Evolutionary conservation across 2,888 invertebrate genomes (phyloP).

Genomic region (Drosophila robusta): DNA sequence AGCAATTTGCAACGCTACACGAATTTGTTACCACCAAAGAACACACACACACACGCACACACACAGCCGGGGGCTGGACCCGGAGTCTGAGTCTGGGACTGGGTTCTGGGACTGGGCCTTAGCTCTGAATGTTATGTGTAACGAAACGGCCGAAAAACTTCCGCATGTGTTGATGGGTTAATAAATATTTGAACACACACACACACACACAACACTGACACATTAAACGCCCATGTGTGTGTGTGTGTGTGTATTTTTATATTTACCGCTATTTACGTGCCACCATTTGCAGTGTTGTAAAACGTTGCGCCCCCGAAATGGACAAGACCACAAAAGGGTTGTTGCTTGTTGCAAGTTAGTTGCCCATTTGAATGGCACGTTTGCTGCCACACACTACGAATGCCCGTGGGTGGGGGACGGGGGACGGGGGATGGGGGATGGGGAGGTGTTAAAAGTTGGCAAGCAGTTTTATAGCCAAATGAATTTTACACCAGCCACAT

Average conservation of each 20-base stretch:
- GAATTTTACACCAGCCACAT: constrained; percentile 72
- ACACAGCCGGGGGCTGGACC: background rate
- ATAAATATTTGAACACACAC: constrained; percentile 83
- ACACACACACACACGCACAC: constrained; percentile 14
- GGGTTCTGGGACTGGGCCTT: constrained; percentile 22
- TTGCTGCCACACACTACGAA: constrained; percentile 19
- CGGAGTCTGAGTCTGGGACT: constrained; percentile 6
- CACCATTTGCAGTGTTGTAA: constrained; percentile 77
- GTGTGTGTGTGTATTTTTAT: constrained; percentile 65
- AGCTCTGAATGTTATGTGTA: constrained; percentile 56
- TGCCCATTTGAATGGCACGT: constrained; percentile 74
- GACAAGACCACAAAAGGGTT: constrained; percentile 75
- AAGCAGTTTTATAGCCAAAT: constrained; percentile 74
- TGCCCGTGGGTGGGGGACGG: background rate
- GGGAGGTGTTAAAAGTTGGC: constrained; percentile 14
- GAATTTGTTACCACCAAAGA: constrained; percentile 75
- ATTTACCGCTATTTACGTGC: constrained; percentile 79
- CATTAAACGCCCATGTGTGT: constrained; percentile 39
- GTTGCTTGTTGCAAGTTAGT: constrained; percentile 74
- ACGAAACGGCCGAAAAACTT: constrained; percentile 78
- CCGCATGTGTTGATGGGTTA: constrained; percentile 83
- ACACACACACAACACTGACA: constrained; percentile 33
- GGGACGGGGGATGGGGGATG: background rate
- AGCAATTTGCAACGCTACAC: constrained; percentile 80
- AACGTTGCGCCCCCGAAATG: constrained; percentile 69